Evolutionary conservation across 2,797 vertebrate species (phyloP), one percentile per base, ranked within the genome.

Genomic region (Hemibagrus guttatus): DNA sequence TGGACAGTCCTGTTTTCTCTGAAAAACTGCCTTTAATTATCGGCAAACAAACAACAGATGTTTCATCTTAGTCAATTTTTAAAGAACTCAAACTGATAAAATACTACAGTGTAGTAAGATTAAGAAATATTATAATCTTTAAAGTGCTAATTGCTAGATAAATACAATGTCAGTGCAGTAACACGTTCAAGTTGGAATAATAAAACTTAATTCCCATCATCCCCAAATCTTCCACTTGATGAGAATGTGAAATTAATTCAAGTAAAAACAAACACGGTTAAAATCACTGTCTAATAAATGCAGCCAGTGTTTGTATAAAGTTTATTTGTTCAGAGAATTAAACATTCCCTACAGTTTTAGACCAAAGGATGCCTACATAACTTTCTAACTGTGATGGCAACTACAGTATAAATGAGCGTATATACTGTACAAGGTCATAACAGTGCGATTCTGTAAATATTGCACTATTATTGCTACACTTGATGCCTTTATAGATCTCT

Each of bases 401-500:
- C 19, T 59, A 14, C 54, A 39, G 21, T 80, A 42, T 39, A 80
- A 80, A 61, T 4, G 2, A 26, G 7, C n/a, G 17, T 49, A 49
- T 64, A 28, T 28, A 81, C 46, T 68, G n/a, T 35, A 54, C 17
- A 54, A 35, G 81, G 63, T 68, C 81, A 68, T n/a, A 42, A 59
- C 26, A 28, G 39, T 6, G 26, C 49, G 79, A 68, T 16, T 58
- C 56, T 64, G 63, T 42, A 39, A n/a, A 35, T 28, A 9, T 59
- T 46, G 46, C 39, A 64, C 56, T 66, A 46, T 71, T 71, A 49
- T 71, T 81, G 31, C 49, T 54, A 81, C 59, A 42, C 84, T 81
- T 54, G 49, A 39, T 79, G 59, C 84, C 74, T 85, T 61, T 68
- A 39, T 85, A 68, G 58, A 49, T 64, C 23, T 83, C 68, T 81